phyloP scores from a whole-genome alignment of 1,140 invertebrate species.

The Ephestia elutella region DNA sequence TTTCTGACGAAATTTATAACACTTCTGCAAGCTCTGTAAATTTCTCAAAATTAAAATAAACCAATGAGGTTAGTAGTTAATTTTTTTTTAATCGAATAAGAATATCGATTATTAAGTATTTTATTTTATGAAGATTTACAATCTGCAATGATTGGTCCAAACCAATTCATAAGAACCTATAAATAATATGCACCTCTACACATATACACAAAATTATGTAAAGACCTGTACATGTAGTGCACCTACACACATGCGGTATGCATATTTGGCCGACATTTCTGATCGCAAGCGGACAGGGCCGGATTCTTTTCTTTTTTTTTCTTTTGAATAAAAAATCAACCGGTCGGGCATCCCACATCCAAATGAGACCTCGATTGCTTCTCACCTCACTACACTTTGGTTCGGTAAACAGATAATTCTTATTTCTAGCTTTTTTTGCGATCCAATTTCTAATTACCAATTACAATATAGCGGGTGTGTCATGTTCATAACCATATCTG shows the following conservation, averaged over 20 bases:
- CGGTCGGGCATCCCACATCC: constrained; percentile 42
- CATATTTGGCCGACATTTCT: constrained; percentile 30
- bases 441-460: constrained; percentile 6
- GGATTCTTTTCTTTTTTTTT: constrained; percentile 30
- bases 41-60: too few relatives aligned
- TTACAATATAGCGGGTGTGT: background rate
- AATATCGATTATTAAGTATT: too few relatives aligned
- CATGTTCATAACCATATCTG: constrained; percentile 21
- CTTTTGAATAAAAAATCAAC: constrained; percentile 44
- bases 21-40: background rate
- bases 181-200: background rate
- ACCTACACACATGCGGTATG: constrained; percentile 3
- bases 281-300: constrained; percentile 20
- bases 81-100: too few relatives aligned
- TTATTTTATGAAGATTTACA: too few relatives aligned
- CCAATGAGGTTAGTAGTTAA: too few relatives aligned
- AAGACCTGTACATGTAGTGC: background rate
- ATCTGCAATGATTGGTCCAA: too few relatives aligned
- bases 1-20: too few relatives aligned
- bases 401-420: constrained; percentile 9
- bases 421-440: constrained; percentile 9
- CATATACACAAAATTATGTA: background rate
- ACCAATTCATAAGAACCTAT: too few relatives aligned
- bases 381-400: constrained; percentile 35
- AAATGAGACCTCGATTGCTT: constrained; percentile 50